Evolutionary conservation across 2,797 vertebrate species (phyloP).

Genomic region (Artibeus lituratus): DNA sequence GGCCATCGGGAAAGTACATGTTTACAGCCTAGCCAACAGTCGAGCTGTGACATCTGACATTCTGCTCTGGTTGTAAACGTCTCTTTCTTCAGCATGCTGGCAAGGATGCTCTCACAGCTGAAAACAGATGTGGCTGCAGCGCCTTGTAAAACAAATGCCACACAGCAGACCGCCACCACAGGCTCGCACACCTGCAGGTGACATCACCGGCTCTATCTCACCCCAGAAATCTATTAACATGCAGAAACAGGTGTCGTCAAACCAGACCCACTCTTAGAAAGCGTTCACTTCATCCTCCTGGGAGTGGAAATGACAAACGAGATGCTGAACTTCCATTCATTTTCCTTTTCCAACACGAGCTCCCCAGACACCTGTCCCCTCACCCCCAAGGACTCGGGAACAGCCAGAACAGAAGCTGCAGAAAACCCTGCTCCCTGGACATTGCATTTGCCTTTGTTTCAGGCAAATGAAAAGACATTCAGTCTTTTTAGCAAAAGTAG

Average conservation of each 20-base stretch:
- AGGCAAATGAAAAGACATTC: not conserved
- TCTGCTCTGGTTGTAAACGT: conserved; percentile 68
- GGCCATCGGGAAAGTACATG: conserved; percentile 52
- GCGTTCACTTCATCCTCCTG: conserved; percentile 46
- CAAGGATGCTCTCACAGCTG: conserved; percentile 52
- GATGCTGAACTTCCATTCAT: not conserved
- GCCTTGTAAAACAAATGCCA: conserved; percentile 54
- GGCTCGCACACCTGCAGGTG: conserved; percentile 78
- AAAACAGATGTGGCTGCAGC: conserved; percentile 75
- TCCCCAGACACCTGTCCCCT: conserved; percentile 34
- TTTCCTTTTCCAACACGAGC: not conserved
- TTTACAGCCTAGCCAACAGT: conserved; percentile 30
- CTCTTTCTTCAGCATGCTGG: conserved; percentile 50
- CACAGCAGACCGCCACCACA: conserved; percentile 74
- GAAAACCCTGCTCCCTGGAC: not conserved
- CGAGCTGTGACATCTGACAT: conserved; percentile 45
- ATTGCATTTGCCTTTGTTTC: not conserved
- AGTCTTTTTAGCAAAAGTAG: not conserved
- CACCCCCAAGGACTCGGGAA: not conserved
- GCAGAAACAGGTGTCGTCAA: conserved; percentile 71
- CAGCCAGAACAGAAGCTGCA: not conserved
- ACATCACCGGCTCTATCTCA: conserved; percentile 54
- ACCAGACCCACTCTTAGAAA: conserved; percentile 74
- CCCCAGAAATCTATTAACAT: conserved; percentile 71
- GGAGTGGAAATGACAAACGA: conserved; percentile 24